Percentiles rank a stretch among this genome's conserved stretches.
phyloP scores from a whole-genome alignment of 2,113 vertebrate species.

The Hassar affinis region DNA sequence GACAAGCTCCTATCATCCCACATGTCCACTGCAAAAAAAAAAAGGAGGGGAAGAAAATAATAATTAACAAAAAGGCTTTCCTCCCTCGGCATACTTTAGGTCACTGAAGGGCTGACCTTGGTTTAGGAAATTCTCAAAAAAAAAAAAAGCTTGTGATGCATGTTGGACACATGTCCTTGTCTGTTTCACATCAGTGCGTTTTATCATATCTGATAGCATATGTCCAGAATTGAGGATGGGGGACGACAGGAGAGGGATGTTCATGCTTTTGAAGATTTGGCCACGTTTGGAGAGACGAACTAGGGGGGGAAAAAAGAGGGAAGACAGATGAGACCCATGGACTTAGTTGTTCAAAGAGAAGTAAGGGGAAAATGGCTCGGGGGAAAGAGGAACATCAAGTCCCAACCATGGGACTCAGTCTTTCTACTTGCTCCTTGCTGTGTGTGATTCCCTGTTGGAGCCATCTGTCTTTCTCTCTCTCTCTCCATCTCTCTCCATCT shows the following conservation, averaged over 20 bases:
- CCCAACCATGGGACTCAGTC: constrained; percentile 68
- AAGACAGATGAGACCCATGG: constrained; percentile 57
- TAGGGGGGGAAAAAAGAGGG: constrained; percentile 27
- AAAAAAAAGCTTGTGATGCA: constrained; percentile 14
- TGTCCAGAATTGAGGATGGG: constrained; percentile 69
- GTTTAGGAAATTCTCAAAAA: constrained; percentile 27
- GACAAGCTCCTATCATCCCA: constrained; percentile 50
- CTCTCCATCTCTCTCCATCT: constrained; percentile 68
- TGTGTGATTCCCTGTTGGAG: constrained; percentile 67
- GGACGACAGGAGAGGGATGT: constrained; percentile 58
- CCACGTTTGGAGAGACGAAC: constrained; percentile 54
- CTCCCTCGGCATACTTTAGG: constrained; percentile 3
- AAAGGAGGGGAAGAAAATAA: constrained; percentile 3
- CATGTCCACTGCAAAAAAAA: constrained; percentile 44
- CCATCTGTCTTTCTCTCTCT: constrained; percentile 72
- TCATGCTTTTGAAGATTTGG: constrained; percentile 67
- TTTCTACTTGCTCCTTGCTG: constrained; percentile 28
- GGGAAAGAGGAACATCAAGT: constrained; percentile 74
- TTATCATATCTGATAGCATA: constrained; percentile 70
- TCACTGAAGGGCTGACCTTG: constrained; percentile 23
- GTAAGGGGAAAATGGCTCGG: constrained; percentile 66
- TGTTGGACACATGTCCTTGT: constrained; percentile 59
- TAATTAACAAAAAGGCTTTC: background rate
- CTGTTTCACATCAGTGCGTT: constrained; percentile 60
- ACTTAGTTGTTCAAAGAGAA: constrained; percentile 68